Percentiles rank a stretch among this genome's conserved stretches.
phyloP scores from a whole-genome alignment of 2,113 vertebrate genomes.

The Erinaceus europaeus region DNA sequence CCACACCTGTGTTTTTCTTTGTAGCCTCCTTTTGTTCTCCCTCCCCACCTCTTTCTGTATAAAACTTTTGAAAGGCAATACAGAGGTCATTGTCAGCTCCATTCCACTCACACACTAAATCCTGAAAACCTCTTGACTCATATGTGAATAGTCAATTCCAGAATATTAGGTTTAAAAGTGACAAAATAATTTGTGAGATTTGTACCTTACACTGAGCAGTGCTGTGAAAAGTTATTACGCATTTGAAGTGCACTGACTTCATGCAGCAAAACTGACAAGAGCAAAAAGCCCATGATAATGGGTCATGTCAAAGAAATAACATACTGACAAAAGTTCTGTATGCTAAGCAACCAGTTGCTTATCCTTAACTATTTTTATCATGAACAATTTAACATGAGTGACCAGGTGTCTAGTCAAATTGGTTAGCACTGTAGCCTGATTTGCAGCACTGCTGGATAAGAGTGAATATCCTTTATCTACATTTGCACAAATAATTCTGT shows the following conservation, averaged over 20 bases:
- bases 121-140: constrained; percentile 69
- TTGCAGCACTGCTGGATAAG: no score
- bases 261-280: constrained; percentile 49
- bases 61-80: constrained; percentile 31
- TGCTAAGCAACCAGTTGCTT: constrained; percentile 1
- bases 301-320: neutral
- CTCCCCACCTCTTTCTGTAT: constrained; percentile 32
- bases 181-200: constrained; percentile 68
- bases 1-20: constrained; percentile 54
- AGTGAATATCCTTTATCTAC: no score
- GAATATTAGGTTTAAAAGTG: constrained; percentile 66
- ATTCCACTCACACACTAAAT: constrained; percentile 71
- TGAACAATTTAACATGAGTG: constrained; percentile 41
- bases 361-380: constrained; percentile 27
- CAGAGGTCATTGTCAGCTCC: constrained; percentile 43
- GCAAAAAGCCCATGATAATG: constrained; percentile 6
- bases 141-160: constrained; percentile 65
- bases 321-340: neutral
- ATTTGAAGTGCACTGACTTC: neutral
- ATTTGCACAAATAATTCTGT: neutral
- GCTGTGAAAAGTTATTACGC: neutral
- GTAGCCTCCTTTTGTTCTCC: constrained; percentile 53
- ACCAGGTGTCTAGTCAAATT: neutral
- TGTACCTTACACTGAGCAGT: constrained; percentile 58
- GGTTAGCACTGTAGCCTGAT: neutral